phyloP scores from a whole-genome alignment of 1,140 invertebrate species.

The Tetragonula clypearis region DNA sequence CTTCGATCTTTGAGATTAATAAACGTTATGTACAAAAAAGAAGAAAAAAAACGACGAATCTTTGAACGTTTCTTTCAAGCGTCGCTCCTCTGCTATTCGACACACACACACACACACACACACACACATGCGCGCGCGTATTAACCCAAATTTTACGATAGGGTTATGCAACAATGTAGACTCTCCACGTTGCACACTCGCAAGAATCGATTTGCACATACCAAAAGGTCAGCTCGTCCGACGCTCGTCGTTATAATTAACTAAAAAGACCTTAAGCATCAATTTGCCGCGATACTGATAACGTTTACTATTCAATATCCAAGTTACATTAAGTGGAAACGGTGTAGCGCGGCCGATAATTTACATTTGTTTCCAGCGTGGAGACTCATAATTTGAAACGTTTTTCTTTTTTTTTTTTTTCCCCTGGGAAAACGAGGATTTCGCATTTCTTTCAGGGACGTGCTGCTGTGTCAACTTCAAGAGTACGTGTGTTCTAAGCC shows the following conservation, averaged over 20 bases:
- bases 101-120: not conserved
- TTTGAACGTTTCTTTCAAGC: not conserved
- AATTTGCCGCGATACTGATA: not conserved
- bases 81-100: not conserved
- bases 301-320: not conserved
- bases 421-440: not conserved
- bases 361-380: not conserved
- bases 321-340: not conserved
- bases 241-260: constrained; percentile 13
- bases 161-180: constrained; percentile 14
- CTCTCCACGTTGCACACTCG: not conserved
- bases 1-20: constrained; percentile 20
- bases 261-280: not conserved
- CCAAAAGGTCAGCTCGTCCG: not conserved
- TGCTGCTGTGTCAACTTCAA: not conserved
- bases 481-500: too few relatives aligned
- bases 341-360: not conserved
- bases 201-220: not conserved
- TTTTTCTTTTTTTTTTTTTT: not conserved
- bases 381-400: not conserved
- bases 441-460: not conserved
- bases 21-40: not conserved
- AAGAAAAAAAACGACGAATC: not conserved
- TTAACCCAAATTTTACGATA: constrained; percentile 1
- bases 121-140: too few relatives aligned